These are phyloP conservation scores for Drosophila persimilis DNA, from an alignment of 1,140 invertebrate genomes.

Conservation along the genomic window DNA sequence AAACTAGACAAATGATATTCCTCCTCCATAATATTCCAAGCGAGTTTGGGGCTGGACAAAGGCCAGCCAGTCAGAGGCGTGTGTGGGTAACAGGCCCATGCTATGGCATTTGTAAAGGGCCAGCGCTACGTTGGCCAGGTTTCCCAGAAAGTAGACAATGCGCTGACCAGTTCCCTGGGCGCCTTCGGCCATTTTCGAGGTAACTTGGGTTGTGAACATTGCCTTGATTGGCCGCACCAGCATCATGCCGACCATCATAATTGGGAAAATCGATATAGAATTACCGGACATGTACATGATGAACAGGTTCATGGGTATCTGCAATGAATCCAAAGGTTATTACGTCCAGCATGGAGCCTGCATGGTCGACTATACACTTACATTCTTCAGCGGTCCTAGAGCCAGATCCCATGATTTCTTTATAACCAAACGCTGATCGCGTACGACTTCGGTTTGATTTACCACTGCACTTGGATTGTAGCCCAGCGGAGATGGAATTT, in stretches of 20 bases:
- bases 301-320: conserved; percentile 98
- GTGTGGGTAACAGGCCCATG: conserved; percentile 98
- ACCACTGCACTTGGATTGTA: conserved; percentile 89
- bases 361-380: conserved; percentile 7
- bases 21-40: conserved; percentile 94
- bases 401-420: conserved; percentile 99
- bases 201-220: conserved; percentile 94
- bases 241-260: conserved; percentile 99
- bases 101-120: conserved; percentile 99
- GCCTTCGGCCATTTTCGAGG: conserved; percentile 98
- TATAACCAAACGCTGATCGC: conserved; percentile 92
- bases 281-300: conserved; percentile 99
- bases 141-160: conserved; percentile 97
- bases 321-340: conserved; percentile 12
- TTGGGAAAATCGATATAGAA: conserved; percentile 99
- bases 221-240: conserved; percentile 98
- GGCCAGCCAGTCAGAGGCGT: conserved; percentile 99
- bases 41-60: conserved; percentile 96
- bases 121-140: conserved; percentile 95
- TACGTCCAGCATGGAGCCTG: background rate
- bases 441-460: conserved; percentile 89
- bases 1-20: conserved; percentile 86
- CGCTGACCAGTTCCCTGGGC: conserved; percentile 95
- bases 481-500: conserved; percentile 91
- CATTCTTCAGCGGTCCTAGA: conserved; percentile 89